A percentile compares a stretch with the other conserved stretches of the same genome.
These are phyloP conservation scores for Chrosomus eos DNA, from an alignment of 2,797 vertebrate genomes.

Conservation along the genomic window DNA sequence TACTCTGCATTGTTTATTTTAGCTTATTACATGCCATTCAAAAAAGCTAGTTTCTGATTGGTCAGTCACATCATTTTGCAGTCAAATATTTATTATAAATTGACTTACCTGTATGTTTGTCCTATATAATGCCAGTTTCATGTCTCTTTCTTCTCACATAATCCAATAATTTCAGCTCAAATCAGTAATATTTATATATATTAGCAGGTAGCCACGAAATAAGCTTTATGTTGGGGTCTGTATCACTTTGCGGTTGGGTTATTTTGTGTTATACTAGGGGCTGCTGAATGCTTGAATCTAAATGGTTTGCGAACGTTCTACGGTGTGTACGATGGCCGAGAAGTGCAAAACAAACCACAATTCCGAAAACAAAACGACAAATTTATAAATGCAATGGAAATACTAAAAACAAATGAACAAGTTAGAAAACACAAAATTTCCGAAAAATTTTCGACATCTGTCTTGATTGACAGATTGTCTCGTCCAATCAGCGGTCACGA, in stretches of 20 bases:
- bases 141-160: background rate
- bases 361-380: no score
- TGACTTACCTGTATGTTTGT: background rate
- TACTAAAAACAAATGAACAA: no score
- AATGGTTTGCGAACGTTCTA: no score
- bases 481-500: no score
- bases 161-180: background rate
- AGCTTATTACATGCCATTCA: background rate
- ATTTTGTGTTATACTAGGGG: background rate
- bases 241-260: background rate
- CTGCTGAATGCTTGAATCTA: background rate
- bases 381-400: no score
- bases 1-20: background rate
- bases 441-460: no score
- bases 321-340: no score
- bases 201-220: background rate
- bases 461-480: no score
- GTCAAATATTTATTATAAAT: background rate
- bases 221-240: background rate
- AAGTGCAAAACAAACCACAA: no score
- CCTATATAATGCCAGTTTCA: background rate
- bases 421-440: no score
- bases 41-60: background rate
- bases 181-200: slow-evolving; percentile 1
- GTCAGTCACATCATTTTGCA: background rate